A percentile compares a stretch with the other conserved stretches of the same genome.
These are phyloP conservation scores for Cydia strobilella DNA, from an alignment of 1,140 invertebrate species.

Conservation along the genomic window DNA sequence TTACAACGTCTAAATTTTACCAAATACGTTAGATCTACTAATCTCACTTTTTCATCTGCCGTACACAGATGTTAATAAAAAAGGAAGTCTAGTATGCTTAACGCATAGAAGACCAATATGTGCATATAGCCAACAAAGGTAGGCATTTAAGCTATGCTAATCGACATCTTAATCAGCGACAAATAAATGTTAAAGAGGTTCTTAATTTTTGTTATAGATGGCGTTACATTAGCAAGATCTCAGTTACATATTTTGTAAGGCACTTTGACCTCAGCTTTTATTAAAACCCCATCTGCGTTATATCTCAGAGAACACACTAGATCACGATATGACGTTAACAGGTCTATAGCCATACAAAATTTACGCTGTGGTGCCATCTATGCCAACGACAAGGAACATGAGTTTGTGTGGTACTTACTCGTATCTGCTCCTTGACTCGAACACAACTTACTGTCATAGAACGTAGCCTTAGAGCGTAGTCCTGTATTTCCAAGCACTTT, in stretches of 20 bases:
- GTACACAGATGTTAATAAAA: slow-evolving; percentile 33
- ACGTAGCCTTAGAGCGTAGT: too few species aligned
- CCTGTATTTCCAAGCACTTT: too few species aligned
- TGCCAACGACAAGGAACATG: too few species aligned
- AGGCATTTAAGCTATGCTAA: not conserved
- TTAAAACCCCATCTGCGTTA: too few species aligned
- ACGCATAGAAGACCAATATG: not conserved
- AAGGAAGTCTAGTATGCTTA: not conserved
- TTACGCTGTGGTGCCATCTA: too few species aligned
- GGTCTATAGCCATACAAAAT: too few species aligned
- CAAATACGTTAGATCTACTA: slow-evolving; percentile 40
- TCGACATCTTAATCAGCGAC: not conserved
- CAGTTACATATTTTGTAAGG: not conserved
- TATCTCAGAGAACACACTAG: too few species aligned
- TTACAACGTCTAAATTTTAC: not conserved
- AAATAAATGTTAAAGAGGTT: not conserved
- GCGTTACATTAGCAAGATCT: not conserved
- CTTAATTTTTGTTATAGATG: not conserved
- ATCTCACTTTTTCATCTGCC: slow-evolving; percentile 56
- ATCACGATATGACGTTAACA: too few species aligned
- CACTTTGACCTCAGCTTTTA: not conserved
- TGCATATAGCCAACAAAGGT: not conserved
- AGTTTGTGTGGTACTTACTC: too few species aligned
- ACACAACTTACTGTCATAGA: too few species aligned
- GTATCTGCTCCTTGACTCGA: too few species aligned